Evolutionary conservation across 2,113 vertebrate genomes (phyloP), one percentile per base, ranked within the genome.

Genomic region (Pteropus alecto): DNA sequence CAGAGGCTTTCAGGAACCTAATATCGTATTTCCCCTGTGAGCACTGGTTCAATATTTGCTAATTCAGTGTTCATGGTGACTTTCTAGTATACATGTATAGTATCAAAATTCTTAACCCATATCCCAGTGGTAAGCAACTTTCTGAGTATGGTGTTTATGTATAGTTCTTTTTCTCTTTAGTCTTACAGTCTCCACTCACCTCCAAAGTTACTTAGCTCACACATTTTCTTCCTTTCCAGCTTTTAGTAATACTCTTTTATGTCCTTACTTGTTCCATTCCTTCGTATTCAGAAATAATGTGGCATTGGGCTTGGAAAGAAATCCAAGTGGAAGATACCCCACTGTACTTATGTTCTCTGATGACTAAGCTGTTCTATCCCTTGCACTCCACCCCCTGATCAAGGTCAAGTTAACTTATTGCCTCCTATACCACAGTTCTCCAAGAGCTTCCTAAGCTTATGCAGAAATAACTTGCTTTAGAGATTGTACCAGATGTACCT

Each of bases 401-500:
- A 82, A 89, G 18, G 68, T 84, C n/a, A 38, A 1, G 35, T 68
- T 48, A 12, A 3, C 21, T 81, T 78, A 65, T 87, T 58, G 38
- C 19, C 63, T 85, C 48, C 12, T 67, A 74, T 92, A 33, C 77
- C 9, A 33, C 41, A 51, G 30, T 65, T 95, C 12, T 93, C 41
- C 24, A 86, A 76, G 11, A 88, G 35, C 15, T 35, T 71, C 68
- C 19, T 78, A 8, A 92, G 46, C 15, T 79, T 26, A 92, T 65
- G 82, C 5, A 89, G n/a, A 88, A 96, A 96, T 61, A 67, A 33
- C 14, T 68, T 73, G 84, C 16, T 76, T 88, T 91, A 81, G 21
- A 71, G 73, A 88, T 77, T 77, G 1, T 88, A 60, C 38, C 43
- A 85, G 35, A 65, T 84, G 22, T 68, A 94, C 5, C 26, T 89